phyloP scores from a whole-genome alignment of 2,888 invertebrate species.

The Tetragnatha montana region DNA sequence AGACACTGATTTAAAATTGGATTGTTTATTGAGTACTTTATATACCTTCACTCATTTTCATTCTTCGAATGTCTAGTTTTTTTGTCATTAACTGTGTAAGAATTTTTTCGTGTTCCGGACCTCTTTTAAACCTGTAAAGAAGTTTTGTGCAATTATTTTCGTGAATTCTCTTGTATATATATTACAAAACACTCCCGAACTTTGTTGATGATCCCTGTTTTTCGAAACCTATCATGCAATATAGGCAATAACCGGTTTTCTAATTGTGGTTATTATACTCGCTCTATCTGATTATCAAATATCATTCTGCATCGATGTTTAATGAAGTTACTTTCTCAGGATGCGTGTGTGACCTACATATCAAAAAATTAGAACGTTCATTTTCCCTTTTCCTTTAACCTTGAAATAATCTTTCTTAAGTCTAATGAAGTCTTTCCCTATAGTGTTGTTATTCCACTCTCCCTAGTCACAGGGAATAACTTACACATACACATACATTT shows the following conservation, averaged over 20 bases:
- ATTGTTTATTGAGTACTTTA: no score
- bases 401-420: not conserved
- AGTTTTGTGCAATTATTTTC: no score
- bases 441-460: no score
- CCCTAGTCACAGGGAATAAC: no score
- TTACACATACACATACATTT: no score
- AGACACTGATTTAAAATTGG: no score
- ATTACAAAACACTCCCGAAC: not conserved
- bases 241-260: not conserved
- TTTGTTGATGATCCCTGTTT: not conserved
- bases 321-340: not conserved
- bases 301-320: not conserved
- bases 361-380: not conserved
- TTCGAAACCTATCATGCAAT: not conserved
- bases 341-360: not conserved
- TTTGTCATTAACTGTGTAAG: no score
- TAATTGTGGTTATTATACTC: not conserved
- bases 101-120: no score
- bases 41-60: no score
- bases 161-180: no score
- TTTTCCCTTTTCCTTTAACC: slow-evolving; percentile 1
- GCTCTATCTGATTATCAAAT: not conserved
- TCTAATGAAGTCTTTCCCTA: not conserved
- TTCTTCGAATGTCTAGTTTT: no score
- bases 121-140: no score